Evolutionary conservation across 2,113 vertebrate species (phyloP).

Genomic region (Agelaius tricolor): DNA sequence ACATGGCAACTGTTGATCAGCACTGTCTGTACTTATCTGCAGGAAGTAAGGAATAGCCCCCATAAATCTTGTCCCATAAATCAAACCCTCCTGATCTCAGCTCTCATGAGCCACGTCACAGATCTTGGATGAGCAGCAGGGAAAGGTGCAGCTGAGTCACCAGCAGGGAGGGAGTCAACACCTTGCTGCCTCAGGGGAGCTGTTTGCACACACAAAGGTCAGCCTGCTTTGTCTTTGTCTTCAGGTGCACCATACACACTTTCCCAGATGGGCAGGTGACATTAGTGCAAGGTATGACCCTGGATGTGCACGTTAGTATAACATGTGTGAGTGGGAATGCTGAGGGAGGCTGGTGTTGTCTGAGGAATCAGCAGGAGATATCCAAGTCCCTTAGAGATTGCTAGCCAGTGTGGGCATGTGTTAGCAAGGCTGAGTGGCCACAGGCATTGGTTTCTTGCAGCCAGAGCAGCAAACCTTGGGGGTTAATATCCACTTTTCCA

Average conservation of each 20-base stretch:
- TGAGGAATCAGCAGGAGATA: neutral
- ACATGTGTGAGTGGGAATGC: neutral
- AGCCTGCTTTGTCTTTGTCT: neutral
- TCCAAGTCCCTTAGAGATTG: neutral
- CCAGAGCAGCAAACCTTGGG: neutral
- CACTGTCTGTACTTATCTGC: neutral
- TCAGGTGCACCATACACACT: neutral
- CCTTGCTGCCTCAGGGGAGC: neutral
- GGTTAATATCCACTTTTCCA: neutral
- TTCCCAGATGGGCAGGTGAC: constrained; percentile 36
- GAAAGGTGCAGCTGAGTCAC: neutral
- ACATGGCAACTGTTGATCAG: neutral
- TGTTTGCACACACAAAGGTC: neutral
- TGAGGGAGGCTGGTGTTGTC: neutral
- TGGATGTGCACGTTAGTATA: constrained; percentile 7
- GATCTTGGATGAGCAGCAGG: neutral
- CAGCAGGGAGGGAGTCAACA: neutral
- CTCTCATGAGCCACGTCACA: neutral
- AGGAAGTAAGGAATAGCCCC: neutral
- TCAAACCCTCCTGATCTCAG: neutral
- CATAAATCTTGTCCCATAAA: neutral
- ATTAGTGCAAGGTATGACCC: neutral
- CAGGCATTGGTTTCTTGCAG: neutral
- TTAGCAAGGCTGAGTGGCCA: neutral
- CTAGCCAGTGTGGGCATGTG: accelerated